These are phyloP conservation scores for Athene cunicularia DNA, from an alignment of 2,113 vertebrate species.

Conservation along the genomic window DNA sequence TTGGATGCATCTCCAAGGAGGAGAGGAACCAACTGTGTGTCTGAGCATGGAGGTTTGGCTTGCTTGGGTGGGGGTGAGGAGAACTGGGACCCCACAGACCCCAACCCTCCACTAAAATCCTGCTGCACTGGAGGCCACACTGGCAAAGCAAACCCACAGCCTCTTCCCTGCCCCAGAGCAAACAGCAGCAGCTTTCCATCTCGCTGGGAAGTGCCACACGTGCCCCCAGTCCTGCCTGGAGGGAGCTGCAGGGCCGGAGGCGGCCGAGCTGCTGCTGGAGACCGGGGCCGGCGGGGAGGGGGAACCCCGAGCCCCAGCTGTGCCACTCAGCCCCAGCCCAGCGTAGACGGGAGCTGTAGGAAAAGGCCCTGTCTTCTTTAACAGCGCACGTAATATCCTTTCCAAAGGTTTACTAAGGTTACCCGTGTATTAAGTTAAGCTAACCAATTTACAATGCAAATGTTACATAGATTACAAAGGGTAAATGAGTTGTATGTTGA, in stretches of 20 bases:
- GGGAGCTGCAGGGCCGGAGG: neutral
- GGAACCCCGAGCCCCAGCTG: fast-evolving
- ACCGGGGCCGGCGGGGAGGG: fast-evolving
- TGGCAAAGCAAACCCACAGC: neutral
- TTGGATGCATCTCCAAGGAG: fast-evolving
- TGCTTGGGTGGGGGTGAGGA: neutral
- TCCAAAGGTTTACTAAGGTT: constrained; percentile 11
- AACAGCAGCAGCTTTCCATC: neutral
- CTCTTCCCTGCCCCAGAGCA: neutral
- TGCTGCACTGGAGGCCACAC: neutral
- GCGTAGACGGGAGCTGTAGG: neutral
- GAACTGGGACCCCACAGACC: fast-evolving
- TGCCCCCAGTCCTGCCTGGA: neutral
- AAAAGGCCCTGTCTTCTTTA: neutral
- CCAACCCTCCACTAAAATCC: neutral
- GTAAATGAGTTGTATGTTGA: constrained; percentile 64
- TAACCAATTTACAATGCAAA: constrained; percentile 68
- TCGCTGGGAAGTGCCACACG: fast-evolving
- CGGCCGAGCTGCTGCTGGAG: neutral
- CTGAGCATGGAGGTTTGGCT: neutral
- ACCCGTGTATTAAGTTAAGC: constrained; percentile 18
- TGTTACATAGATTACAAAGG: constrained; percentile 57
- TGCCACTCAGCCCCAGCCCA: neutral
- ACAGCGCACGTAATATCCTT: neutral
- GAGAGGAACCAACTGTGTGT: neutral